Evolutionary conservation across 2,113 vertebrate genomes (phyloP).

Genomic region (Anolis carolinensis): DNA sequence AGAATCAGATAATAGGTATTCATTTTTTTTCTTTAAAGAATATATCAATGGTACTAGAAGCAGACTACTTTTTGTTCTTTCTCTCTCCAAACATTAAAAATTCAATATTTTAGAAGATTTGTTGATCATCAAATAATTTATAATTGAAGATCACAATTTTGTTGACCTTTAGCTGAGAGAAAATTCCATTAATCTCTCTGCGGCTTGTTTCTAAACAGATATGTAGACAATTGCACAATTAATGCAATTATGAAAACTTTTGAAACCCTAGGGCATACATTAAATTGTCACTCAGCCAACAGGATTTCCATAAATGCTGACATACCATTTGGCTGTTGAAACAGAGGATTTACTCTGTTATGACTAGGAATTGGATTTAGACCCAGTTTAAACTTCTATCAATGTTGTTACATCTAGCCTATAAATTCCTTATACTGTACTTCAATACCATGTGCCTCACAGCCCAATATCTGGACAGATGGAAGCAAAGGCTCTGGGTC

Average conservation of each 20-base stretch:
- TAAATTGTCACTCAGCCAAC: too few relatives aligned
- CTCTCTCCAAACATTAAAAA: conserved; percentile 33
- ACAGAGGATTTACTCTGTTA: too few relatives aligned
- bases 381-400: background rate
- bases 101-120: conserved; percentile 28
- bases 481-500: background rate
- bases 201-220: background rate
- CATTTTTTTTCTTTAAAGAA: conserved; percentile 17
- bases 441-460: background rate
- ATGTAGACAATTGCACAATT: background rate
- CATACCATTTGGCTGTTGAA: too few relatives aligned
- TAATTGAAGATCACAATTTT: background rate
- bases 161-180: background rate
- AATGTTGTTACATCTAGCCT: background rate
- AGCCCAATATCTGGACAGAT: background rate
- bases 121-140: conserved; percentile 25
- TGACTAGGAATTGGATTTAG: too few relatives aligned
- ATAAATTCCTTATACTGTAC: background rate
- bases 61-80: background rate
- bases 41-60: conserved; percentile 29
- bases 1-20: background rate
- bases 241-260: background rate
- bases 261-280: background rate
- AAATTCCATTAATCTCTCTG: background rate
- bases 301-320: too few relatives aligned